These are phyloP conservation scores for Tortricodes alternella DNA, from an alignment of 2,888 invertebrate species.

Conservation along the genomic window DNA sequence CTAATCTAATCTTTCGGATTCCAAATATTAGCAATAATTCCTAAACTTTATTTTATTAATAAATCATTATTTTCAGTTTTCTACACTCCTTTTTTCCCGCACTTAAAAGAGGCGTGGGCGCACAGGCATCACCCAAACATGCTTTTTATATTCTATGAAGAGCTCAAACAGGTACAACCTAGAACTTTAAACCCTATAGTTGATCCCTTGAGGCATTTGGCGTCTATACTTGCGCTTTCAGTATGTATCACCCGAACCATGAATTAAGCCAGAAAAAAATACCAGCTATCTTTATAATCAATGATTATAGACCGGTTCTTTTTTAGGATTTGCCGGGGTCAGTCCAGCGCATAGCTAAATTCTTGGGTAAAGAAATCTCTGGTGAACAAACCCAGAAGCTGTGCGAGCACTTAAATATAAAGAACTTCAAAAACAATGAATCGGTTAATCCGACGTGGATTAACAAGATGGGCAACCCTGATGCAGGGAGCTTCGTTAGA, in stretches of 20 bases:
- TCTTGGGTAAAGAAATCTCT: conserved; percentile 77
- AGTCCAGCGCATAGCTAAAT: conserved; percentile 76
- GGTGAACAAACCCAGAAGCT: conserved; percentile 79
- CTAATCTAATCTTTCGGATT: too few relatives aligned
- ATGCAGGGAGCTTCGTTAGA: conserved; percentile 81
- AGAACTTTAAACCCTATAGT: background rate
- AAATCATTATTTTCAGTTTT: conserved; percentile 49
- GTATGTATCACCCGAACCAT: too few relatives aligned
- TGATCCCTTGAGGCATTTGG: too few relatives aligned
- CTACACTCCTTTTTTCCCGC: conserved; percentile 84
- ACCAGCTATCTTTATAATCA: too few relatives aligned
- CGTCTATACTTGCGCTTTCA: too few relatives aligned
- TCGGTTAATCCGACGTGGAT: conserved; percentile 83
- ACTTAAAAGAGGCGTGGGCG: conserved; percentile 86
- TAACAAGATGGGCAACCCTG: conserved; percentile 65
- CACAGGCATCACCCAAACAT: conserved; percentile 82
- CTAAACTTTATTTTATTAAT: background rate
- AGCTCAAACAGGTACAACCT: conserved; percentile 71
- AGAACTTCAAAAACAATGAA: conserved; percentile 87
- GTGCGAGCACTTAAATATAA: conserved; percentile 85
- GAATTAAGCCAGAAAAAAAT: too few relatives aligned
- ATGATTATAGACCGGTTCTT: too few relatives aligned
- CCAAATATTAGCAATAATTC: too few relatives aligned
- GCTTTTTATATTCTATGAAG: conserved; percentile 87
- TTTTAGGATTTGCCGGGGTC: conserved; percentile 74